Percentiles rank a stretch among this genome's conserved stretches.
Evolutionary conservation across 2,888 invertebrate genomes (phyloP).

Genomic region (Allygus modestus): DNA sequence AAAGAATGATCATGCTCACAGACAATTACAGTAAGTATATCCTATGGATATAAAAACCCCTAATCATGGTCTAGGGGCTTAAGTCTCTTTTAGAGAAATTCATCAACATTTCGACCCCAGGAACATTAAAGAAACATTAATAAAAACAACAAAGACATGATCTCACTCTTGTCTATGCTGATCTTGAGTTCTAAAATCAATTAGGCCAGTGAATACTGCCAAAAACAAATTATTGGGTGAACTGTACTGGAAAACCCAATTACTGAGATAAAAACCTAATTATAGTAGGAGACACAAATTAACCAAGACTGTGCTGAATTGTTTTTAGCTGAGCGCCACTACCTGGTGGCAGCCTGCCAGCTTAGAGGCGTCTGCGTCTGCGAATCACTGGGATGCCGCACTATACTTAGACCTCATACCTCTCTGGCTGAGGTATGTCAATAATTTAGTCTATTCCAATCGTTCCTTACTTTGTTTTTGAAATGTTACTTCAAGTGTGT

Average conservation of each 20-base stretch:
- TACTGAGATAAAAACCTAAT: slow-evolving; percentile 30
- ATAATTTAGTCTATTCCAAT: neutral
- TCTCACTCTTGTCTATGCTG: too few species aligned
- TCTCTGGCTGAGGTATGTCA: neutral
- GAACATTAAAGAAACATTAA: too few species aligned
- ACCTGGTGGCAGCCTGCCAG: slow-evolving; percentile 12
- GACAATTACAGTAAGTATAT: too few species aligned
- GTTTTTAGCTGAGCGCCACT: slow-evolving; percentile 14
- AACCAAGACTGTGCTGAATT: slow-evolving; percentile 13
- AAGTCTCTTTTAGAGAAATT: too few species aligned
- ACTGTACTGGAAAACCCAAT: slow-evolving; percentile 11
- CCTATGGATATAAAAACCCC: too few species aligned
- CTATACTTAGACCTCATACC: slow-evolving; percentile 4
- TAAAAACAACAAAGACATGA: too few species aligned
- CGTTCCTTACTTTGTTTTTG: neutral
- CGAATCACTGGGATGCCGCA: slow-evolving; percentile 18
- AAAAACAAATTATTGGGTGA: slow-evolving; percentile 26
- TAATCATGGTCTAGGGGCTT: too few species aligned
- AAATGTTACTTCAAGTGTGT: too few species aligned
- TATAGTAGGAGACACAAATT: slow-evolving; percentile 14
- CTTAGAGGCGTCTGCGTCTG: slow-evolving; percentile 3
- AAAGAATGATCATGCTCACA: too few species aligned
- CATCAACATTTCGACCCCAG: too few species aligned
- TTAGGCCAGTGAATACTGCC: slow-evolving; percentile 20
- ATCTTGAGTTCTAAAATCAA: neutral